Evolutionary conservation across 2,888 invertebrate genomes (phyloP), one percentile per base, ranked within the genome.

Genomic region (Hylaea fasciaria): DNA sequence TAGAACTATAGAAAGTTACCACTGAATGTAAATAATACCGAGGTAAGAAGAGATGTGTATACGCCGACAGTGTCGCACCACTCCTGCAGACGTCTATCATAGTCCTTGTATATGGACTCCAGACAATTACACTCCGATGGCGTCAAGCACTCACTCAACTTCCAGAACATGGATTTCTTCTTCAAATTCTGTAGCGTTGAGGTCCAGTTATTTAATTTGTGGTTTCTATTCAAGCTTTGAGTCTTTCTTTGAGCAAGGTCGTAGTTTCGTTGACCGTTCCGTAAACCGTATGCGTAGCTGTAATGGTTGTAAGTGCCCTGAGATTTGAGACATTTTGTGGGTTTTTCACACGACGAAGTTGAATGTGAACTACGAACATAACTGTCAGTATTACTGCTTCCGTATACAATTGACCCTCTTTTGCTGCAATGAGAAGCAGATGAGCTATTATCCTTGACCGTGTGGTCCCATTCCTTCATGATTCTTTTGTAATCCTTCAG

Each of bases 401-500:
- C 73, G 65, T 78, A 83, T 64, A 78, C 66, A 1, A 80, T 80
- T 4, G 83, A 81, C 32, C 70, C 75, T 70, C 78, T 82, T 65
- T 82, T 86, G 59, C 78, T 80, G 51, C 73, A 68, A 64, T 85
- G 84, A 3, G 83, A 78, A 40, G 74, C 68, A 22, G 87, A 80
- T 9, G 86, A 82, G 70, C 84, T 85, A 73, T 91, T 90, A 63
- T 92, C 85, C 55, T 83, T 81, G 39, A 91, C 76, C 0, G 91
- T 89, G 57, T 85, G 82, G 65, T 93, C 92, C 92, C 93, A 93
- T 70, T 92, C 89, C 51, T 86, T 89, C 91, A 93, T 92, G 69
- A 91, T 90, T 61, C 81, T 83, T 76, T 89, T 90, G 65, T 92
- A 93, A 74, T 93, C 93, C 57, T 80, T 87, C 0, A 91, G 76